phyloP scores from a whole-genome alignment of 1,140 invertebrate species.

The Zaprionus inermis region DNA sequence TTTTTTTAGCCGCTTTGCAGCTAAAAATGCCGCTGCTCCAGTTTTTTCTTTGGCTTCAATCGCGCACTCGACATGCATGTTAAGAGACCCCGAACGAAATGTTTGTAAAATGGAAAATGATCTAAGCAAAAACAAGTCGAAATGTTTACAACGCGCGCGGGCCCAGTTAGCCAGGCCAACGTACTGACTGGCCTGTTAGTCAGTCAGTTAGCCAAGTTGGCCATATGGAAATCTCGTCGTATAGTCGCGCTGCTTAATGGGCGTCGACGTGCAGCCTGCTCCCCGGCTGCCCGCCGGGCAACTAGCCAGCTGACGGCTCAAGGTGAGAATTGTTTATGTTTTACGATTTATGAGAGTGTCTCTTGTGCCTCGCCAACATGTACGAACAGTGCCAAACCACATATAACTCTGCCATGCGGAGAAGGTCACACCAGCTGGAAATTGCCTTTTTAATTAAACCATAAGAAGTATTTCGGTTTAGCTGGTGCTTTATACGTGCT shows the following conservation, averaged over 20 bases:
- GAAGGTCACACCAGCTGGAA: conserved; percentile 16
- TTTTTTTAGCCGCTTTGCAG: conserved; percentile 34
- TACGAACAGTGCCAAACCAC: conserved; percentile 8
- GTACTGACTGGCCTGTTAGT: background rate
- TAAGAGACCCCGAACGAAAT: conserved; percentile 53
- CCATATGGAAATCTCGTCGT: background rate
- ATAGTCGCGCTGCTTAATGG: background rate
- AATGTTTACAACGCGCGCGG: conserved; percentile 44
- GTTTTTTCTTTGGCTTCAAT: conserved; percentile 44
- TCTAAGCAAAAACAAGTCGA: conserved; percentile 64
- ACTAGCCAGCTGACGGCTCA: conserved; percentile 22
- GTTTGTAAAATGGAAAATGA: conserved; percentile 54
- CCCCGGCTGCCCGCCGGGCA: background rate
- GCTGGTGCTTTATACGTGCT: too few species aligned
- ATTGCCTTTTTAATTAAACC: background rate
- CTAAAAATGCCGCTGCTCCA: conserved; percentile 67
- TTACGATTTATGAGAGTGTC: conserved; percentile 15
- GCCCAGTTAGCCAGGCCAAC: conserved; percentile 15
- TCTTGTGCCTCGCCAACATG: background rate
- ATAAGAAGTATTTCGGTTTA: background rate
- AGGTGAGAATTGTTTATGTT: conserved; percentile 35
- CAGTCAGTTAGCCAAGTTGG: background rate
- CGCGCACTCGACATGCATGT: conserved; percentile 53
- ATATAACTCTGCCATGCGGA: conserved; percentile 9
- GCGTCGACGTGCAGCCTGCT: background rate